Conservation (phyloP, 2,113 vertebrate genomes). For the Sylvietta virens region DNA sequence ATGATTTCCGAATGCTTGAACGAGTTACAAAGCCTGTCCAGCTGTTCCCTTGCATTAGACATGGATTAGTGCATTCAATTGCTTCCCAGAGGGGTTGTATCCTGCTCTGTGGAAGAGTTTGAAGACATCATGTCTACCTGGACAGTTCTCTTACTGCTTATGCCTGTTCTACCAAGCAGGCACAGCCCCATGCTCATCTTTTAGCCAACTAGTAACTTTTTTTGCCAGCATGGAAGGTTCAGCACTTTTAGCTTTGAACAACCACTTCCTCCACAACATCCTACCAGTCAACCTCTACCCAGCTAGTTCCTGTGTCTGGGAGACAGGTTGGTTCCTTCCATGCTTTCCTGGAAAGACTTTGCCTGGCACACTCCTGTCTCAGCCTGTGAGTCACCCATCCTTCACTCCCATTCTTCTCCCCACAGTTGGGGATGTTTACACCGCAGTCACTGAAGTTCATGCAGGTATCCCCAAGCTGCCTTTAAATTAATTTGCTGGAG, state of each 20-base stretch:
- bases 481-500: slow-evolving; percentile 29
- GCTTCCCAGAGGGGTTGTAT: neutral
- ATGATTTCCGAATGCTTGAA: neutral
- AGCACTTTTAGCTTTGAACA: neutral
- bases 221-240: accelerated
- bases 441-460: neutral
- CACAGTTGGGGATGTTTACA: slow-evolving; percentile 19
- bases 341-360: slow-evolving; percentile 41
- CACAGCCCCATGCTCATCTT: neutral
- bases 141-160: neutral
- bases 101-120: neutral
- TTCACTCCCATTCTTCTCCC: neutral
- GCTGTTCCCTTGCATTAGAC: neutral
- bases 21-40: neutral
- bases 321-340: neutral
- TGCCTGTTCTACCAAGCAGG: neutral
- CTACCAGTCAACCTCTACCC: neutral
- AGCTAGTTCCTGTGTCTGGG: neutral
- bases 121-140: neutral
- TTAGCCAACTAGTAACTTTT: accelerated
- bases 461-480: slow-evolving; percentile 12
- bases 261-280: neutral
- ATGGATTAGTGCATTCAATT: neutral
- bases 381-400: neutral
- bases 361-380: slow-evolving; percentile 8